Evolutionary conservation across 2,113 vertebrate genomes (phyloP), one percentile per base, ranked within the genome.

Genomic region (Sarotherodon lohbergeri): DNA sequence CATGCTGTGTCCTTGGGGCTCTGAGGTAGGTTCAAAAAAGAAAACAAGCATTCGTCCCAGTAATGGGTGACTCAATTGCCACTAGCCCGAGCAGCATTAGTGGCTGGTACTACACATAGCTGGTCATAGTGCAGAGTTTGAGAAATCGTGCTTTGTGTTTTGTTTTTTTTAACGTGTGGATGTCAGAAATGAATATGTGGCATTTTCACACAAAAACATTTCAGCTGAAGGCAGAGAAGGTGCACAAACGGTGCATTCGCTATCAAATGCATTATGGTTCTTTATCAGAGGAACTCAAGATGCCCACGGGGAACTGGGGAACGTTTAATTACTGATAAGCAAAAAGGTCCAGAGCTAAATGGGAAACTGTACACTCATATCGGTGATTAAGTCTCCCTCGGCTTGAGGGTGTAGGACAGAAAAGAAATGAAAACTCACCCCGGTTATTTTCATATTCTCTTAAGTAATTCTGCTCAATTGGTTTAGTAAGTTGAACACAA

Each of bases 321-420:
- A 91, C 54, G 50, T 92, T 94, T 96, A 93, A 95, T 95, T 93
- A 94, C 93, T 59, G 93, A 92, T 92, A 91, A 91, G 90, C 76
- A 88, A 89, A 78, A 89, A 73, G 82, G 79, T 83, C 85, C 68
- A 81, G 59, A 86, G 81, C 46, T 41, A 36, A 85, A 91, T 71
- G 87, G 81, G 91, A 94, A 93, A 93, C 32, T 29, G 56, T 81
- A 91, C 32, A 86, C 90, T 84, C 55, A 5, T 7, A 19, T 32
- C 48, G 36, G 52, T 83, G 85, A 93, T 90, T 84, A 89, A 87
- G 84, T 71, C 89, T 90, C 78, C 7, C 19, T 63, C 19, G 9
- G 80, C 82, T 89, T 17, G 4, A 36, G 81, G 89, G 81, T 79
- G 43, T 29, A 19, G 46, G 59, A 59, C 46, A 66, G 16, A 76